phyloP scores from a whole-genome alignment of 2,797 vertebrate species.

The Dendrocincla fuliginosa region DNA sequence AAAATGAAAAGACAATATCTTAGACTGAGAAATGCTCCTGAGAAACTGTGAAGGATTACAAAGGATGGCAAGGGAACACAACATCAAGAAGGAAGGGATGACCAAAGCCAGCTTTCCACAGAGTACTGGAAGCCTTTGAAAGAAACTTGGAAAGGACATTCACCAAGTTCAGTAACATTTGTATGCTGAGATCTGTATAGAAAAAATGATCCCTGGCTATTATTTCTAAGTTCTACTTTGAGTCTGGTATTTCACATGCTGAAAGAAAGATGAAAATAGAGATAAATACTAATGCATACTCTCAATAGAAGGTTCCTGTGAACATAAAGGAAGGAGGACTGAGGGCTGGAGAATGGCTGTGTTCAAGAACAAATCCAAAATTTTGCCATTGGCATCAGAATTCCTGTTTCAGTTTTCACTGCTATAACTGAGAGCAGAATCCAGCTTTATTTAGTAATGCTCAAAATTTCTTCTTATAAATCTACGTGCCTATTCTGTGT shows the following conservation, averaged over 20 bases:
- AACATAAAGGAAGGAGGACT: neutral
- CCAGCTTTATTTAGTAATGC: neutral
- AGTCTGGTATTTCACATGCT: neutral
- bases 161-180: neutral
- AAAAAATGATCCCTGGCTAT: neutral
- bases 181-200: neutral
- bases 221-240: neutral
- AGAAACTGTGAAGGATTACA: neutral
- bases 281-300: neutral
- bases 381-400: neutral
- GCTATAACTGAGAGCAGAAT: neutral
- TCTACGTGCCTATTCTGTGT: neutral
- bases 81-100: neutral
- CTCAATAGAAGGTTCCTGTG: neutral
- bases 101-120: neutral
- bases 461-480: neutral
- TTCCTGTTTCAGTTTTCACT: neutral
- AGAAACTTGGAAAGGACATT: constrained; percentile 1
- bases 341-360: neutral
- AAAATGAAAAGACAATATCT: neutral
- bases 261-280: constrained; percentile 42
- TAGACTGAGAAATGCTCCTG: neutral
- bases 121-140: constrained; percentile 1
- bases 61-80: neutral
- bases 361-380: constrained; percentile 7